These are phyloP conservation scores for Trichomycterus rosablanca DNA, from an alignment of 2,113 vertebrate genomes.

Conservation along the genomic window DNA sequence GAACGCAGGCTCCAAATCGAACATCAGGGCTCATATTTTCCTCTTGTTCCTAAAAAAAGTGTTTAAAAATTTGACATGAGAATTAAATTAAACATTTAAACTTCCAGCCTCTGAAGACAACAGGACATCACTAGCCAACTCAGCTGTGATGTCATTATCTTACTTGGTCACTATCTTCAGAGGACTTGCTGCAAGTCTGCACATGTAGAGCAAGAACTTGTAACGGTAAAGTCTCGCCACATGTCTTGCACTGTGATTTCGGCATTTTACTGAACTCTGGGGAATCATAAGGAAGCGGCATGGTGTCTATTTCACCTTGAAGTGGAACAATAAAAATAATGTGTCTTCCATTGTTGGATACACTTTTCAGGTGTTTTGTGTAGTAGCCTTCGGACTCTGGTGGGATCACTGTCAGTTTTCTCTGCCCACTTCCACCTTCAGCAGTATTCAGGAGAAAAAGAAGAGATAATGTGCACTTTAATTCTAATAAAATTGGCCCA, in stretches of 20 bases:
- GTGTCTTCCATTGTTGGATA: neutral
- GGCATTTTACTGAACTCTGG: conserved; percentile 15
- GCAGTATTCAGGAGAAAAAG: neutral
- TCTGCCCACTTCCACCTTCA: neutral
- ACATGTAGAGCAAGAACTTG: conserved; percentile 9
- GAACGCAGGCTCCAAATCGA: too few relatives aligned
- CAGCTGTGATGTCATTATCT: neutral
- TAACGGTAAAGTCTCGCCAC: conserved; percentile 12
- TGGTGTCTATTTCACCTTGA: conserved; percentile 12
- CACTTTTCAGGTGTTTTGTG: neutral
- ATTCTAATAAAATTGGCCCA: too few relatives aligned
- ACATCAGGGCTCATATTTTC: too few relatives aligned
- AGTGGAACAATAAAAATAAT: conserved; percentile 20
- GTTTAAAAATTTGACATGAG: too few relatives aligned
- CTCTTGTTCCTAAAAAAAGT: too few relatives aligned
- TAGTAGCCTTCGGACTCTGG: neutral
- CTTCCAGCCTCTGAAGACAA: too few relatives aligned
- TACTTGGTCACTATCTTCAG: conserved; percentile 10
- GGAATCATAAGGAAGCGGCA: conserved; percentile 6
- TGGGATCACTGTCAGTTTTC: conserved; percentile 1
- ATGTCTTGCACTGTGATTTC: conserved; percentile 4
- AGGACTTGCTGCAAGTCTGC: conserved; percentile 13
- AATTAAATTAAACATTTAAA: too few relatives aligned
- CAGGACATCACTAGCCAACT: too few relatives aligned
- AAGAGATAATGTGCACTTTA: neutral